Evolutionary conservation across 2,888 invertebrate species (phyloP).

Genomic region (Bugulina stolonifera): DNA sequence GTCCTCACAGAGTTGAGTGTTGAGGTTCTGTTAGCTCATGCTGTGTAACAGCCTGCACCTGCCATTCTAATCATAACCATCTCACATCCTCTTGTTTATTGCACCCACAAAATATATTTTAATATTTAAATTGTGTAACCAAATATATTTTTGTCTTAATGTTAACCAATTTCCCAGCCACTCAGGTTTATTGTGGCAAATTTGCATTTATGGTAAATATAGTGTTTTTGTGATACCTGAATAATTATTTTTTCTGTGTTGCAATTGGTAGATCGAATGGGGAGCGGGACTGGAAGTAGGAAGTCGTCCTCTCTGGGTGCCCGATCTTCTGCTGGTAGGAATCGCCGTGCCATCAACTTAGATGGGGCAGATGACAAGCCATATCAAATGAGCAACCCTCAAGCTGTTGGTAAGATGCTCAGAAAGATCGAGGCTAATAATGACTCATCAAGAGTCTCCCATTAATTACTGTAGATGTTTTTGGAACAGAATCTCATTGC

Average conservation of each 20-base stretch:
- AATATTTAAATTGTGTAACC: background rate
- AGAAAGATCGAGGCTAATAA: no score
- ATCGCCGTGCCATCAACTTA: conserved; percentile 30
- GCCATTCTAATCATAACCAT: background rate
- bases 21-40: no score
- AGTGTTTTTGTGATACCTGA: background rate
- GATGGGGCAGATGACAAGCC: conserved; percentile 38
- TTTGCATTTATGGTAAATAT: background rate
- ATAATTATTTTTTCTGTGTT: background rate
- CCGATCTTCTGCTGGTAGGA: conserved; percentile 27
- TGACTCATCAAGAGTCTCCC: no score
- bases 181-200: background rate
- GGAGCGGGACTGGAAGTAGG: conserved; percentile 31
- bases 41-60: background rate
- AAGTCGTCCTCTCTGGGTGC: conserved; percentile 28
- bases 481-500: no score
- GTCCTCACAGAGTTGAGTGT: no score
- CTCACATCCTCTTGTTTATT: background rate
- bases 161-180: no score
- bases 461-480: no score
- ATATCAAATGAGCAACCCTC: conserved; percentile 36
- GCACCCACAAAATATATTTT: background rate
- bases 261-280: conserved; percentile 13
- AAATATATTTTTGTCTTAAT: background rate
- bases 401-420: conserved; percentile 41